Evolutionary conservation across 2,113 vertebrate genomes (phyloP).

Genomic region (Cyanoramphus novaezelandiae): DNA sequence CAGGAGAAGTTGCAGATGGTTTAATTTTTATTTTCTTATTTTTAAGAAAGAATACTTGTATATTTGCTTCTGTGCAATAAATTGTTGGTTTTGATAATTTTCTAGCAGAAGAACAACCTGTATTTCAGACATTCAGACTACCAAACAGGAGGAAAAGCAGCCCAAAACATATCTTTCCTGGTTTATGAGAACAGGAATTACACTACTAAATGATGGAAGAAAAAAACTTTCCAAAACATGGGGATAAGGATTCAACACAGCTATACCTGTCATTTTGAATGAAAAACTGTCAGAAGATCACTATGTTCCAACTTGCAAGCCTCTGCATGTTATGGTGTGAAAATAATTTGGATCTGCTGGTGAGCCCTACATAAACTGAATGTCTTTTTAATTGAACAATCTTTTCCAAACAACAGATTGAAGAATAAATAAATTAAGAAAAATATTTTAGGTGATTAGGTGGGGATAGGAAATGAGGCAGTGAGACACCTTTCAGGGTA

Average conservation of each 20-base stretch:
- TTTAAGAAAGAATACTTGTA: neutral
- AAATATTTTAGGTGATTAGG: neutral
- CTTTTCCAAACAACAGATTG: neutral
- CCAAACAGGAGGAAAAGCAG: neutral
- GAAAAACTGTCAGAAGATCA: neutral
- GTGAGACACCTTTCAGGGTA: neutral
- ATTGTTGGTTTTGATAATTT: neutral
- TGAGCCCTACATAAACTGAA: slow-evolving; percentile 64
- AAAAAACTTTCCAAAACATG: neutral
- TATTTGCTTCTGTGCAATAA: neutral
- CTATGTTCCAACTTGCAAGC: slow-evolving; percentile 16
- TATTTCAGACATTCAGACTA: neutral
- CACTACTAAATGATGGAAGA: neutral
- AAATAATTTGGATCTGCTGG: slow-evolving; percentile 24
- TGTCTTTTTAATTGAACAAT: neutral
- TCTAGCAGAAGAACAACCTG: neutral
- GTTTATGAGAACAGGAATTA: neutral
- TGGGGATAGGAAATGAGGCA: neutral
- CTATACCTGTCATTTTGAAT: neutral
- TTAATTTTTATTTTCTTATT: neutral
- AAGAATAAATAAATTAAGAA: neutral
- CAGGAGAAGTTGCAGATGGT: neutral
- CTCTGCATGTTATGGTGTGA: neutral
- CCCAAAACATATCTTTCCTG: neutral
- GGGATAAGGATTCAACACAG: neutral